Conservation (phyloP, 1,140 invertebrate species). For the Cepaea nemoralis region DNA sequence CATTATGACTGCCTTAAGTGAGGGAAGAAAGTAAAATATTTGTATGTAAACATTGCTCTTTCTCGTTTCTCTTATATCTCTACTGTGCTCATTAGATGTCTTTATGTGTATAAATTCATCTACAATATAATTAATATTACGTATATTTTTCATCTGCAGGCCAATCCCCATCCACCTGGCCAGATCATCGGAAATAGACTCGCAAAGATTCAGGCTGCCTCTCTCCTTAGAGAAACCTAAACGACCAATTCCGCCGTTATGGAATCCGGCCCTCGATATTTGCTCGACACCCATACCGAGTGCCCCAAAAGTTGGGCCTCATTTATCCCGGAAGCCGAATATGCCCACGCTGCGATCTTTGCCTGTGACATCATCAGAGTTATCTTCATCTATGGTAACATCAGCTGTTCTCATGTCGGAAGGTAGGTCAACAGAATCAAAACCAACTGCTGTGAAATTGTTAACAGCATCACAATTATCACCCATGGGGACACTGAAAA, state of each 20-base stretch:
- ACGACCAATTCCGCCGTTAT: background rate
- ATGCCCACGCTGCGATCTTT: background rate
- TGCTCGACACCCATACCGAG: background rate
- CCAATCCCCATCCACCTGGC: slow-evolving; percentile 36
- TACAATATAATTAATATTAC: no score
- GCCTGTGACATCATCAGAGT: background rate
- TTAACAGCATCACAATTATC: background rate
- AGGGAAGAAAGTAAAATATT: no score
- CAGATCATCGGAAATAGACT: slow-evolving; percentile 7
- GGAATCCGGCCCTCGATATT: slow-evolving; percentile 38
- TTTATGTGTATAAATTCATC: no score
- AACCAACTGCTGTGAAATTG: background rate
- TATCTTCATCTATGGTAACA: background rate
- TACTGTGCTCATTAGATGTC: no score
- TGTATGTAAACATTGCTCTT: no score
- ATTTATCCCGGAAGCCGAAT: background rate
- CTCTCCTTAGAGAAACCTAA: background rate
- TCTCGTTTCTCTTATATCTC: no score
- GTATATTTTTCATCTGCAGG: slow-evolving; percentile 11
- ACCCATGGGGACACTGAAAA: background rate
- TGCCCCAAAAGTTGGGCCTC: background rate
- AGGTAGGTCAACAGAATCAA: background rate
- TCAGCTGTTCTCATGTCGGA: background rate
- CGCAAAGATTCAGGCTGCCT: background rate
- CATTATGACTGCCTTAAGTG: no score